Base-by-base conservation (phyloP, 2,888 invertebrate genomes). In the Dryocosmus kuriphilus region DNA sequence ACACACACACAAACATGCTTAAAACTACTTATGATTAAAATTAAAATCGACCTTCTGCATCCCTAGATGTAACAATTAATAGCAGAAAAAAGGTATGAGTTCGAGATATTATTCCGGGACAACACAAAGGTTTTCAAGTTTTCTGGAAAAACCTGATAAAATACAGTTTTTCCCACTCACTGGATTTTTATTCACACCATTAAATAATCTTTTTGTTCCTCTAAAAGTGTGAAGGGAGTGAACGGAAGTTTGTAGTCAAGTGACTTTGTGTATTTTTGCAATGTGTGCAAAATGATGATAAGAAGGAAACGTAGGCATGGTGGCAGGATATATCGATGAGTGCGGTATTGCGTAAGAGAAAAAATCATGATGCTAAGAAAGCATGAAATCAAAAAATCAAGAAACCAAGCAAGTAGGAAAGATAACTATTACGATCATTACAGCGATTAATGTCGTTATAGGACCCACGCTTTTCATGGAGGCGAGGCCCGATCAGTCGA, bases 351-450 rank as follows among this genome's bases (percentile, higher is more conserved):
- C 65, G 22, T 38, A 41, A 65, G 38, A 38, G 38, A 38, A 38
- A 24, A 7, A 16, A 24, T 24, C 35, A 24, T 65, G 65, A 16
- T 35, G 9, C 35, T 22, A 35, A 63, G 35, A 35, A 35, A 63
- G 4, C n/a, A 51, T 38, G 4, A 4, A 38, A 38, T n/a, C n/a
- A 38, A 38, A 41, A 38, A 14, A 38, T 16, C 8, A 38, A 38
- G 2, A 38, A 38, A 38, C 14, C 38, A 38, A 9, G 24, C 41
- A 63, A 22, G 41, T 41, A 41, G 14, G 4, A 65, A 65, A 65
- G 38, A 65, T 22, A 65, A 38, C 24, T 65, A 65, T 63, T 63
- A 35, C 63, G 35, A 35, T 63, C 32, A 63, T 65, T 65, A 41
- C 24, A 35, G 65, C 65, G 24, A 65, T 41, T 65, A 65, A 65